Conservation (phyloP, 2,888 invertebrate species). For the Sesia apiformis region DNA sequence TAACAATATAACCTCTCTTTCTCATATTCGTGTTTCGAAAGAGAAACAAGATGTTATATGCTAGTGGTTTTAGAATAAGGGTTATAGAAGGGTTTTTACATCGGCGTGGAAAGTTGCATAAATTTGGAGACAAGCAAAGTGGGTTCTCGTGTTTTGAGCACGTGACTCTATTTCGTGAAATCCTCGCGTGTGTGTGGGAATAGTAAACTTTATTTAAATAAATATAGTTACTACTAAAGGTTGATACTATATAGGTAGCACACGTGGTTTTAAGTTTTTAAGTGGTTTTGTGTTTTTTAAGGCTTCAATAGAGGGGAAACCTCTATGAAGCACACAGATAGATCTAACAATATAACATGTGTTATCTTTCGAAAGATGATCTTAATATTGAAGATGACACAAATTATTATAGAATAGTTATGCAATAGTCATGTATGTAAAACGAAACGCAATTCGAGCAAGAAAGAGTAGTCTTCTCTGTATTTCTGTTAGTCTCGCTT, state of each 20-base stretch:
- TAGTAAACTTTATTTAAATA: conserved; percentile 3
- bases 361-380: too few relatives aligned
- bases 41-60: neutral
- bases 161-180: conserved; percentile 49
- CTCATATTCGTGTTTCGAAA: neutral
- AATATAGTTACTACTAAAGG: neutral
- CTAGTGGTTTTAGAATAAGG: conserved; percentile 10
- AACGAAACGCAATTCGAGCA: too few relatives aligned
- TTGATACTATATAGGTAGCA: too few relatives aligned
- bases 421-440: too few relatives aligned
- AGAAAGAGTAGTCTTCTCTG: too few relatives aligned
- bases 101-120: conserved; percentile 41
- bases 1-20: neutral
- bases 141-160: conserved; percentile 48
- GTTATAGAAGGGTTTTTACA: conserved; percentile 24
- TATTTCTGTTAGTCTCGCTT: too few relatives aligned
- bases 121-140: conserved; percentile 54
- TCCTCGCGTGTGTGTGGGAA: conserved; percentile 14
- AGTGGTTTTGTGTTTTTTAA: neutral
- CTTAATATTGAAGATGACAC: too few relatives aligned
- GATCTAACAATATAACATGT: too few relatives aligned
- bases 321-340: too few relatives aligned
- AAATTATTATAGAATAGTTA: too few relatives aligned
- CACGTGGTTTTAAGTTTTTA: too few relatives aligned
- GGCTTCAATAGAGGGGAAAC: too few relatives aligned